Base-by-base conservation (phyloP, 2,113 vertebrate species). In the Mionectes macconnelli region DNA sequence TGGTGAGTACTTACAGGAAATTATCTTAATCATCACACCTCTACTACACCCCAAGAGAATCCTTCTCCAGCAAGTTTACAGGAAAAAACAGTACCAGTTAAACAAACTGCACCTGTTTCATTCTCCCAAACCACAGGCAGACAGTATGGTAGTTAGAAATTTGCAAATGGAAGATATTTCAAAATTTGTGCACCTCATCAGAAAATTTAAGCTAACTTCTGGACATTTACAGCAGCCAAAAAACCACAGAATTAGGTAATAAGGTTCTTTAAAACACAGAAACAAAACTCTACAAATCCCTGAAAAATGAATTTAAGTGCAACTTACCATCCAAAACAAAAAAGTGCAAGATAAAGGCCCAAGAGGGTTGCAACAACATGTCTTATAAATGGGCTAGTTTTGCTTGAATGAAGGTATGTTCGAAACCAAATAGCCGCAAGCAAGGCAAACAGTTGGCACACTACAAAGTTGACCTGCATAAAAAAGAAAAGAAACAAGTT, bases 241-340 rank as follows among this genome's bases (percentile, higher is more conserved):
- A 13, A 9, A 0, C 4, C 40, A 40, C 5, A 45, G 18, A 60
- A 56, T 13, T 12, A 44, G 22, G 28, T 12, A 37, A 30, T 28
- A 39, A 59, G 1, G 2, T 28, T 77, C 42, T 72, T 63, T 4
- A 3, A 7, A 84, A 40, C 16, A 81, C 57, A 93, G 69, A 80
- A 93, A 79, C 16, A 14, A 81, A 93, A 57, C 20, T 4, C 14
- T 35, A 21, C 12, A 50, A 52, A 25, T 23, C 35, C 14, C 17
- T 35, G 52, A 79, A 35, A 75, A 89, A 21, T 42, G 4, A 86
- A 85, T 63, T 45, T 42, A 93, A 93, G 14, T 56, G 67, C 33
- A 95, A 98, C 99, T 99, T 98, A 99, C 99, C 99, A 99, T 98
- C 99, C 99, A 94, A 99, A 99, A 98, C 99, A 99, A 98, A 99